phyloP scores from a whole-genome alignment of 2,888 invertebrate genomes.

The Xylota segnis region DNA sequence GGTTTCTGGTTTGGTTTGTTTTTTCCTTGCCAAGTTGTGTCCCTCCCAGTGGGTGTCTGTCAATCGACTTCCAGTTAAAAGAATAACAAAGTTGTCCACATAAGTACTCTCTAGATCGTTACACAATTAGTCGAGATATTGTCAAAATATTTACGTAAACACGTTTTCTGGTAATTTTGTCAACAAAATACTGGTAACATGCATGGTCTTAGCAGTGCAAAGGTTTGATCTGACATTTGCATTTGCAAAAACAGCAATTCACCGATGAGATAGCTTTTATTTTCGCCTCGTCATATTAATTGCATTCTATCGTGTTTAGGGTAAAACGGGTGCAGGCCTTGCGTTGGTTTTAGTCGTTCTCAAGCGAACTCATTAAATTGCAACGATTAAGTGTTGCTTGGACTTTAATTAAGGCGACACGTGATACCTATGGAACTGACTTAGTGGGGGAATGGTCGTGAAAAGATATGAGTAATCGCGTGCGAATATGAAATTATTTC shows the following conservation, averaged over 20 bases:
- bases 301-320: background rate
- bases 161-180: background rate
- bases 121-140: background rate
- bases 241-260: background rate
- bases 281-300: background rate
- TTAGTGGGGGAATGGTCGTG: background rate
- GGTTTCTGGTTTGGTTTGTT: slow-evolving; percentile 1
- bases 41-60: slow-evolving; percentile 13
- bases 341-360: background rate
- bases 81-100: background rate
- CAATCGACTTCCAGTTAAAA: background rate
- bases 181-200: background rate
- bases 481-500: too few species aligned
- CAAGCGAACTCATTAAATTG: slow-evolving; percentile 1
- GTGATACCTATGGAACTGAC: background rate
- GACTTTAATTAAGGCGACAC: background rate
- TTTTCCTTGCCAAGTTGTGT: background rate
- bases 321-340: background rate
- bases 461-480: background rate
- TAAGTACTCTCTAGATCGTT: background rate
- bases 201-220: background rate
- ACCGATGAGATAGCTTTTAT: background rate
- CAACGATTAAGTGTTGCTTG: background rate
- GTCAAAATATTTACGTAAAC: slow-evolving; percentile 6
- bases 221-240: background rate